These are phyloP conservation scores for Epicauta chinensis DNA, from an alignment of 1,140 invertebrate species.

Conservation along the genomic window DNA sequence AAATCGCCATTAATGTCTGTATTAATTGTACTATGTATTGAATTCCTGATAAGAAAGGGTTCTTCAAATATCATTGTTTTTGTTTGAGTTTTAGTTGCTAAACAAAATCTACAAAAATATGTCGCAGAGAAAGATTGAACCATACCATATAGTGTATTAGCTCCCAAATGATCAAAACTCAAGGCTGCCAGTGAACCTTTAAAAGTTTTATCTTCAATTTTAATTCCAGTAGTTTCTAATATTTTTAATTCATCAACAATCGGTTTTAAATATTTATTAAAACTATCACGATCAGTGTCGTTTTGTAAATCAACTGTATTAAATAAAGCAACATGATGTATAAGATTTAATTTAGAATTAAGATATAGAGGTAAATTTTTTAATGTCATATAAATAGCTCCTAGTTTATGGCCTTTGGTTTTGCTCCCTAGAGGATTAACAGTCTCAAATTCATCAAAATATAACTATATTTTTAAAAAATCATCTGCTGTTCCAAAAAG, in stretches of 20 bases:
- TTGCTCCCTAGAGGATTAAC: constrained; percentile 11
- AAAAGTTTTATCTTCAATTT: background rate
- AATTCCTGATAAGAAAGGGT: constrained; percentile 2
- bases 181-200: constrained; percentile 6
- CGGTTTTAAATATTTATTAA: constrained; percentile 1
- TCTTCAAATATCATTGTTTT: too few species aligned
- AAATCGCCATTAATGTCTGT: background rate
- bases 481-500: too few species aligned
- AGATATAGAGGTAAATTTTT: constrained; percentile 10
- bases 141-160: constrained; percentile 10
- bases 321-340: constrained; percentile 10
- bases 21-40: background rate
- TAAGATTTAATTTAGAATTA: background rate
- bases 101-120: constrained; percentile 13
- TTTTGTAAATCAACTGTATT: constrained; percentile 10
- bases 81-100: constrained; percentile 14
- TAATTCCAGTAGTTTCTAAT: constrained; percentile 8
- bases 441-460: constrained; percentile 18
- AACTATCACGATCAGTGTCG: background rate
- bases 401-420: constrained; percentile 16
- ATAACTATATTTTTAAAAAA: too few species aligned
- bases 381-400: constrained; percentile 13
- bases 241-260: constrained; percentile 11
- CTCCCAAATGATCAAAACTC: constrained; percentile 12
- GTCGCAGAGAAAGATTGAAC: constrained; percentile 13